A percentile compares a stretch with the other conserved stretches of the same genome.
Conservation (phyloP, 2,797 vertebrate species). For the Erethizon dorsatum region DNA sequence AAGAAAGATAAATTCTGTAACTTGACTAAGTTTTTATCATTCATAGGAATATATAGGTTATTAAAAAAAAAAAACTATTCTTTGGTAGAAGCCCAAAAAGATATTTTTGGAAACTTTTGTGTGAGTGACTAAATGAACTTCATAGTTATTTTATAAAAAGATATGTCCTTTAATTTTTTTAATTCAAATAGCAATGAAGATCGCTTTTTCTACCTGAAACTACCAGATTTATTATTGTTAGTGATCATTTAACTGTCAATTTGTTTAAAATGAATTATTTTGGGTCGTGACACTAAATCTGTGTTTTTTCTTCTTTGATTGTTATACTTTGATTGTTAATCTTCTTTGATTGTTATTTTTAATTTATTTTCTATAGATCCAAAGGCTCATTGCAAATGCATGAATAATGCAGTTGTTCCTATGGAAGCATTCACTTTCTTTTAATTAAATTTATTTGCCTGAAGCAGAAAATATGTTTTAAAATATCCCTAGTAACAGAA, state of each 20-base stretch:
- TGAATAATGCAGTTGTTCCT: conserved; percentile 47
- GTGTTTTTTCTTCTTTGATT: neutral
- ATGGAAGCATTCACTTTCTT: conserved; percentile 22
- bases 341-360: neutral
- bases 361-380: conserved; percentile 55
- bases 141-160: neutral
- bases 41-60: neutral
- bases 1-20: neutral
- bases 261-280: conserved; percentile 61
- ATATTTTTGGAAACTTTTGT: neutral
- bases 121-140: neutral
- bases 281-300: neutral
- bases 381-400: conserved; percentile 42
- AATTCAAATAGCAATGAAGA: neutral
- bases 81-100: neutral
- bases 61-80: neutral
- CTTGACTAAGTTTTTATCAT: neutral
- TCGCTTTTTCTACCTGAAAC: neutral
- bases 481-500: conserved; percentile 56
- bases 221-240: neutral
- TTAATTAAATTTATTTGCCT: conserved; percentile 82
- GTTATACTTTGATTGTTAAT: neutral
- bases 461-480: conserved; percentile 69
- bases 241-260: neutral
- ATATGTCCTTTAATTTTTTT: neutral